Evolutionary conservation across 2,888 invertebrate genomes (phyloP).

Genomic region (Portevinia maculata): DNA sequence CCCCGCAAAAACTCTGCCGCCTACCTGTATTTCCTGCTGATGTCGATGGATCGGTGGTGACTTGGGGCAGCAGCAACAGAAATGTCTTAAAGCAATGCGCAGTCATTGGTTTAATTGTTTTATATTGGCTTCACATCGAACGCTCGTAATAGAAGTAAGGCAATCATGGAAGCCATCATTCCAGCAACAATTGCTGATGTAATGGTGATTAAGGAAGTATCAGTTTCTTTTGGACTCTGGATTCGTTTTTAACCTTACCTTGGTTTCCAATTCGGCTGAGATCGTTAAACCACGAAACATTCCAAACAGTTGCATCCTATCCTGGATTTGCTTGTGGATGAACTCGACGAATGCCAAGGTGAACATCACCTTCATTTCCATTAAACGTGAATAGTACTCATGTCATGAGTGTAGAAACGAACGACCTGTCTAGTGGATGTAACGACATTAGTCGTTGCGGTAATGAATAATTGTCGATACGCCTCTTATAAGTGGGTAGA

Average conservation of each 20-base stretch:
- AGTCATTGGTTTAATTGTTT: conserved; percentile 67
- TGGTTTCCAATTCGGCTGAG: conserved; percentile 10
- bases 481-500: conserved; percentile 11
- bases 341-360: conserved; percentile 63
- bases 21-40: conserved; percentile 22
- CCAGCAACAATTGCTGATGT: conserved; percentile 25
- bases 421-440: conserved; percentile 38
- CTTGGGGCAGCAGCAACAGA: not conserved
- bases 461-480: too few relatives aligned
- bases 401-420: conserved; percentile 22
- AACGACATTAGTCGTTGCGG: too few relatives aligned
- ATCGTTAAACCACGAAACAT: not conserved
- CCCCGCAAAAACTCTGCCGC: conserved; percentile 7
- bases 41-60: not conserved
- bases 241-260: conserved; percentile 39
- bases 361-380: conserved; percentile 17
- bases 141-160: conserved; percentile 52
- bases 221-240: conserved; percentile 26
- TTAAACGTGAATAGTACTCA: not conserved
- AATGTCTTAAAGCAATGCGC: conserved; percentile 42
- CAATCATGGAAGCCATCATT: conserved; percentile 58
- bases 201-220: conserved; percentile 29
- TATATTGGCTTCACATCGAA: not conserved
- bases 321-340: not conserved
- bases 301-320: conserved; percentile 5